Conservation (phyloP, 2,888 invertebrate species). For the Sphaeridia pumilis region DNA sequence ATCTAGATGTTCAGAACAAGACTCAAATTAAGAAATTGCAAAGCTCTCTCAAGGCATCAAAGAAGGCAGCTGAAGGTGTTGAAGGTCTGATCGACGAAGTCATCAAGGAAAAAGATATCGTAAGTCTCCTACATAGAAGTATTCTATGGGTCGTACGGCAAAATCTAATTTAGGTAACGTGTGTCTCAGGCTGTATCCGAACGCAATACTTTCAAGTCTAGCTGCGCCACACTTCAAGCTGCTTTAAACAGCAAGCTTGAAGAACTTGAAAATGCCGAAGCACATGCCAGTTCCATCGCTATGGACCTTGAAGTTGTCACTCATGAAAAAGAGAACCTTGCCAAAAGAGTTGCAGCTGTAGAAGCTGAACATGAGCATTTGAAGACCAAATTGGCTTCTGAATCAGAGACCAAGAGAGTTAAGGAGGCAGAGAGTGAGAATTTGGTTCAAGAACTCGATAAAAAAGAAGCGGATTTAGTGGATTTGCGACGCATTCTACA, state of each 20-base stretch:
- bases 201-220: conserved; percentile 22
- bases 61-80: conserved; percentile 24
- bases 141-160: no score
- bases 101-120: conserved; percentile 23
- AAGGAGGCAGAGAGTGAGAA: conserved; percentile 1
- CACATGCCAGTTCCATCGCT: conserved; percentile 18
- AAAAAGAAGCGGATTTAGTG: conserved; percentile 20
- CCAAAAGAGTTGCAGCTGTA: conserved; percentile 15
- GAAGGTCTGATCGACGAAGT: conserved; percentile 26
- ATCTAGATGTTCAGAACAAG: conserved; percentile 30
- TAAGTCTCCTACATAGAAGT: no score
- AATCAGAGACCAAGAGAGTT: conserved; percentile 19
- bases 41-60: conserved; percentile 24
- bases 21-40: conserved; percentile 26
- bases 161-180: no score
- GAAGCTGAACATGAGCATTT: conserved; percentile 25
- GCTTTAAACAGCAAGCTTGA: conserved; percentile 23
- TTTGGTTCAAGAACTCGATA: conserved; percentile 3
- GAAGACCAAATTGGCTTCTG: conserved; percentile 21
- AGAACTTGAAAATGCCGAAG: conserved; percentile 22
- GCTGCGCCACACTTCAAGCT: conserved; percentile 21
- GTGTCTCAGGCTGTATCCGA: conserved; percentile 23
- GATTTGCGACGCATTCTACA: conserved; percentile 28
- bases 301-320: conserved; percentile 25
- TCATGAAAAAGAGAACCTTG: conserved; percentile 25